These are phyloP conservation scores for Emydocephalus ijimae DNA, from an alignment of 2,113 vertebrate species.

Conservation along the genomic window DNA sequence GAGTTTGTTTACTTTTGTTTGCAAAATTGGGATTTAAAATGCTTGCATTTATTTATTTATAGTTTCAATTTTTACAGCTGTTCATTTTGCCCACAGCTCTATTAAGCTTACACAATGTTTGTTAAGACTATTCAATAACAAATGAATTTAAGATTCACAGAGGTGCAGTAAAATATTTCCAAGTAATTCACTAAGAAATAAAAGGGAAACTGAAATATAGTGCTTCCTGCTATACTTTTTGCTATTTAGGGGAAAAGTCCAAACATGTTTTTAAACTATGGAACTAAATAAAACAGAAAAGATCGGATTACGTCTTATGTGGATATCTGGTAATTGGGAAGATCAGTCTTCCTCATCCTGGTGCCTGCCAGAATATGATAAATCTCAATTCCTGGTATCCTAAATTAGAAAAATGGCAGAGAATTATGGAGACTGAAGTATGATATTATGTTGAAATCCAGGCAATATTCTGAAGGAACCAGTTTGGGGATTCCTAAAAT, in stretches of 20 bases:
- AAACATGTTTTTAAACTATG: not conserved
- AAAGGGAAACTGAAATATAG: conserved; percentile 22
- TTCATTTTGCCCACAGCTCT: not conserved
- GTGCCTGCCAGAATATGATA: not conserved
- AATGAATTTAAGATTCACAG: not conserved
- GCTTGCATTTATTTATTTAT: not conserved
- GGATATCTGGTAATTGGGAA: not conserved
- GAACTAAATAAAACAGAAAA: not conserved
- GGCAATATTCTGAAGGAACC: not conserved
- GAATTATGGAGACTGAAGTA: not conserved
- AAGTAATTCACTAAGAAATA: conserved; percentile 20
- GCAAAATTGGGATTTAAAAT: not conserved
- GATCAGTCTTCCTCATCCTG: not conserved
- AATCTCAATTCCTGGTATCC: not conserved
- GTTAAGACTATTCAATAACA: conserved; percentile 31
- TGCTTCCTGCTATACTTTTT: conserved; percentile 16
- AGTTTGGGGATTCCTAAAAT: not conserved
- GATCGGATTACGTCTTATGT: not conserved
- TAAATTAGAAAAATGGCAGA: not conserved
- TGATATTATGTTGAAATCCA: not conserved
- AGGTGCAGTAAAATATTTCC: conserved; percentile 22
- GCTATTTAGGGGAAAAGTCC: not conserved
- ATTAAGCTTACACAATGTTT: conserved; percentile 11
- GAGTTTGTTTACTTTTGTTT: not conserved
- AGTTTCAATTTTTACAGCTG: not conserved